phyloP scores from a whole-genome alignment of 2,113 vertebrate species.

The Bufo gargarizans region DNA sequence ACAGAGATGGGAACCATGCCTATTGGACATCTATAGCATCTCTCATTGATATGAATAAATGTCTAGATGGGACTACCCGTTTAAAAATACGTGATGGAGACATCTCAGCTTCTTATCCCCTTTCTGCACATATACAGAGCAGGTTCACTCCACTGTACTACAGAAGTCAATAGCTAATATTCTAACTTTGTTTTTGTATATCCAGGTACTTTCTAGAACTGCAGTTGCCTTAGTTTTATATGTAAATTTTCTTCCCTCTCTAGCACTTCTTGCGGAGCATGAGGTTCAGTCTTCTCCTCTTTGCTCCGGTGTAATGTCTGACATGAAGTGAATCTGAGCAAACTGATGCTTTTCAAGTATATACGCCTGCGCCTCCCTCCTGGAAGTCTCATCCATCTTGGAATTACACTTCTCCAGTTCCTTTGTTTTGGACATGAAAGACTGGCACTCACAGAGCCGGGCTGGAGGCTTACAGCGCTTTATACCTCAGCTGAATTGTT shows the following conservation, averaged over 20 bases:
- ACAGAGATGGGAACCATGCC: too few relatives aligned
- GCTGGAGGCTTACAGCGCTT: background rate
- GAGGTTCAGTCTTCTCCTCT: background rate
- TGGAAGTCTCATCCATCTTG: background rate
- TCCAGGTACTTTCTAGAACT: too few relatives aligned
- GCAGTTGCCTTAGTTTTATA: background rate
- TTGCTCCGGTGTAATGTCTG: background rate
- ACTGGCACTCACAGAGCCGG: background rate
- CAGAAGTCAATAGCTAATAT: too few relatives aligned
- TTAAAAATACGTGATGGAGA: too few relatives aligned
- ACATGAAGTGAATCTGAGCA: background rate
- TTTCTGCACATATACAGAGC: too few relatives aligned
- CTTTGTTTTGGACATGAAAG: conserved; percentile 11
- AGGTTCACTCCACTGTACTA: too few relatives aligned
- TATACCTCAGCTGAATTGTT: background rate
- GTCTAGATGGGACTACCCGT: too few relatives aligned
- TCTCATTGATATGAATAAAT: too few relatives aligned
- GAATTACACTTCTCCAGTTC: background rate
- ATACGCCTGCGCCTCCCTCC: background rate
- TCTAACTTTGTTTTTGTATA: too few relatives aligned
- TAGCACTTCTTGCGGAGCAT: background rate
- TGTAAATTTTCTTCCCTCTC: background rate
- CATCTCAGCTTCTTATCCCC: too few relatives aligned
- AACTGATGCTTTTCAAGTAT: background rate
- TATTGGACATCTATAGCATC: too few relatives aligned